Evolutionary conservation across 2,113 vertebrate species (phyloP), one percentile per base, ranked within the genome.

Genomic region (Morphnarchus princeps): DNA sequence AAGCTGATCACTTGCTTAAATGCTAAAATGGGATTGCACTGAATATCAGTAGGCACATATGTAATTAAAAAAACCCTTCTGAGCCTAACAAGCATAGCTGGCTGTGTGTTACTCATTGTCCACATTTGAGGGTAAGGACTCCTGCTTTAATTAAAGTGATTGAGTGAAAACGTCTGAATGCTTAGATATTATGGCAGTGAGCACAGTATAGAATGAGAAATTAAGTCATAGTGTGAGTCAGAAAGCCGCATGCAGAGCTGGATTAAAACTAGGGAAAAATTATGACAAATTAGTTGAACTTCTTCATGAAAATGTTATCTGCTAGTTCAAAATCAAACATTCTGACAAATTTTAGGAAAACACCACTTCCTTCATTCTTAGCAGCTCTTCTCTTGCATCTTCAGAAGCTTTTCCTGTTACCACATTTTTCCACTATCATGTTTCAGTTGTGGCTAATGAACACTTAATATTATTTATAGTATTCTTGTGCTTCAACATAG

Each of bases 141-240:
- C 54, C 67, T 90, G 74, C 69, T 94, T 87, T 97, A 96, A 96
- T 96, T 84, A 82, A 89, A 80, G 58, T 72, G 73, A 94, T 84
- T 7, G 4, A 96, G 42, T 59, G 80, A 95, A 94, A 82, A 80
- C 42, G n/a, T 87, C 57, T 69, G 77, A 87, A 81, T 49, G 65
- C 17, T 93, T 49, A 57, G 45, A 32, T n/a, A 81, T 77, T 66
- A 77, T 25, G 11, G 47, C 63, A 67, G 54, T 7, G 49, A 90
- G 69, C 42, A 76, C 42, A 81, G 52, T 16, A 62, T 36, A 79
- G 69, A 86, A 71, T 4, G 12, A 85, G 71, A 96, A 89, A 93
- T 94, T 79, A 95, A 94, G 74, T 85, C 92, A 94, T 69, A 72
- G 36, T 17, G 22, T 61, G 66, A 85, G 66, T 87, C 93, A 94